Evolutionary conservation across 2,888 invertebrate genomes (phyloP), one percentile per base, ranked within the genome.

Genomic region (Epinotia ramella): DNA sequence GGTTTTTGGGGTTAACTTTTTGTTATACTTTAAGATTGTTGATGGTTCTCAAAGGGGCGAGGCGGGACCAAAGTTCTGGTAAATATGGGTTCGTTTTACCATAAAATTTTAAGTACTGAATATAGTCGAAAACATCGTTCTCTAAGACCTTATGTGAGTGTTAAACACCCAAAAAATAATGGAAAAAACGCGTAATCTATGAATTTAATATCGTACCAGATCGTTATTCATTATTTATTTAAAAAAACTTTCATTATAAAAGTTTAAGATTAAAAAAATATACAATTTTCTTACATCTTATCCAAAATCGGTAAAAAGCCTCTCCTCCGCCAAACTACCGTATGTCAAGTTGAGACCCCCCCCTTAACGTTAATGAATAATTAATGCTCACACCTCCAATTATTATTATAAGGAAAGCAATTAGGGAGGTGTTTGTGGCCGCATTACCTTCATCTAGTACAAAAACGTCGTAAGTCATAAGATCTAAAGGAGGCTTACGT

Each of bases 301-400:
- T 69, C 59, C 59, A 13, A 28, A 60, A 60, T 69, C 46, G 69
- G 69, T 69, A 60, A 69, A 69, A 60, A 60, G 88, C 78, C 85
- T 81, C 90, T 90, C 84, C 78, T 81, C 82, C 83, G 87, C 85
- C 87, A 88, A 92, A 89, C 91, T 87, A 89, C 89, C 89, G 89
- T 87, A 88, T 88, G 91, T 92, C 89, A 91, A 91, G 91, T 88
- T 88, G 84, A 79, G 83, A 83, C 79, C 82, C 81, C 82, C 81
- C 86, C 90, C 91, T 91, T 91, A 89, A 82, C 80, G 81, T 82
- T 93, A 92, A 93, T 93, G 93, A 93, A 93, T 93, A 92, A 93
- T 93, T 93, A 93, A 93, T 93, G 90, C 85, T 83, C 89, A 87
- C 88, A 89, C 85, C 91, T 91, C 91, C 92, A 93, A 93, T 94